phyloP scores from a whole-genome alignment of 2,888 invertebrate genomes.

The Thalpophila matura region DNA sequence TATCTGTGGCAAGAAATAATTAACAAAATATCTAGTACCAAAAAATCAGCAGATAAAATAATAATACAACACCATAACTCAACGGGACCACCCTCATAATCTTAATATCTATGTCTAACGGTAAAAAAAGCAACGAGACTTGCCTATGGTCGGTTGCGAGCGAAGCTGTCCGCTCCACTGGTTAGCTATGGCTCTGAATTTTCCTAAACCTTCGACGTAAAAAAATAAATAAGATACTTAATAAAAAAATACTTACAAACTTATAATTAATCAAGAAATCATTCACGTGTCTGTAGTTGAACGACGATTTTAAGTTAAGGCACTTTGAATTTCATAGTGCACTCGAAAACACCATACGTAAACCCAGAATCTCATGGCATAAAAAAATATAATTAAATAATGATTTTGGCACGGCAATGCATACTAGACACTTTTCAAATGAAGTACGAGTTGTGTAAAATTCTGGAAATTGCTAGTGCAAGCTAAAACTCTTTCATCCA shows the following conservation, averaged over 20 bases:
- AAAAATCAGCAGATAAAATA: slow-evolving; percentile 13
- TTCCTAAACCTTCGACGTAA: slow-evolving; percentile 80
- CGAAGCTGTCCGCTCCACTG: slow-evolving; percentile 65
- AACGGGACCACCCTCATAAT: slow-evolving; percentile 60
- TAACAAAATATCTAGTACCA: not conserved
- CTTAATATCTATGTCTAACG: slow-evolving; percentile 88
- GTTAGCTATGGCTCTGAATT: slow-evolving; percentile 79
- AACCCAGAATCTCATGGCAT: too few species aligned
- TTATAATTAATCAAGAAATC: slow-evolving; percentile 56
- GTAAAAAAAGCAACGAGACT: slow-evolving; percentile 85
- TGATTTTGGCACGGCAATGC: too few species aligned
- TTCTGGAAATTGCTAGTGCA: too few species aligned
- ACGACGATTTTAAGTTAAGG: slow-evolving; percentile 3
- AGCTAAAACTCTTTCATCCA: too few species aligned
- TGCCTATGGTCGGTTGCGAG: slow-evolving; percentile 81
- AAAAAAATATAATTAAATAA: too few species aligned
- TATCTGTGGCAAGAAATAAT: too few species aligned
- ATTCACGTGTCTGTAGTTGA: slow-evolving; percentile 65
- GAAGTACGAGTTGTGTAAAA: too few species aligned
- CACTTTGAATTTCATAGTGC: not conserved
- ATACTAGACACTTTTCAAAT: too few species aligned
- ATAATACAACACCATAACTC: slow-evolving; percentile 15
- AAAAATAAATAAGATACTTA: slow-evolving; percentile 86
- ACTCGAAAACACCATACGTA: not conserved
- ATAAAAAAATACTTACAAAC: slow-evolving; percentile 63